phyloP scores from a whole-genome alignment of 2,888 invertebrate genomes.

The Philopedon plagiatum region DNA sequence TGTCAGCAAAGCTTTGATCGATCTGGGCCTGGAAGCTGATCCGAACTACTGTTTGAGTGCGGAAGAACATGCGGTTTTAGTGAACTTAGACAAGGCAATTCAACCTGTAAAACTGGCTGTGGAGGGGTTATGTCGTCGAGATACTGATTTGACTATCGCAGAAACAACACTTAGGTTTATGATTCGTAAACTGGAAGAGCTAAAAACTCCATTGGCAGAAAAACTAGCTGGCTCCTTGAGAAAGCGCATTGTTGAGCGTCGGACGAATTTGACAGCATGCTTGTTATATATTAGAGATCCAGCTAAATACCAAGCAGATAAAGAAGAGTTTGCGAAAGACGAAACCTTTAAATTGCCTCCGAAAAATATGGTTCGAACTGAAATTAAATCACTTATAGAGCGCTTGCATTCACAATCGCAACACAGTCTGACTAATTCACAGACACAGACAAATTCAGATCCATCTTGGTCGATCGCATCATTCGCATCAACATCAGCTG shows the following conservation, averaged over 20 bases:
- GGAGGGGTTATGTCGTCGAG: conserved; percentile 2
- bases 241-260: background rate
- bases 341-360: background rate
- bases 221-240: background rate
- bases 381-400: too few species aligned
- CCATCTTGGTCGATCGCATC: too few species aligned
- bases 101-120: conserved; percentile 12
- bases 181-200: background rate
- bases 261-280: background rate
- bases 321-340: background rate
- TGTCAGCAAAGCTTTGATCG: conserved; percentile 6
- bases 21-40: background rate
- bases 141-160: background rate
- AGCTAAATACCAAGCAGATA: background rate
- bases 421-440: too few species aligned
- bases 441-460: too few species aligned
- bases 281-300: background rate
- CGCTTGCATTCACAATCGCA: too few species aligned
- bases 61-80: background rate
- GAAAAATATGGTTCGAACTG: too few species aligned
- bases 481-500: too few species aligned
- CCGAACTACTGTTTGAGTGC: background rate
- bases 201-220: background rate
- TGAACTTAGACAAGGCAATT: background rate
- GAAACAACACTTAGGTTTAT: background rate